Conservation (phyloP, 2,888 invertebrate species). For the Phengaris alcon region DNA sequence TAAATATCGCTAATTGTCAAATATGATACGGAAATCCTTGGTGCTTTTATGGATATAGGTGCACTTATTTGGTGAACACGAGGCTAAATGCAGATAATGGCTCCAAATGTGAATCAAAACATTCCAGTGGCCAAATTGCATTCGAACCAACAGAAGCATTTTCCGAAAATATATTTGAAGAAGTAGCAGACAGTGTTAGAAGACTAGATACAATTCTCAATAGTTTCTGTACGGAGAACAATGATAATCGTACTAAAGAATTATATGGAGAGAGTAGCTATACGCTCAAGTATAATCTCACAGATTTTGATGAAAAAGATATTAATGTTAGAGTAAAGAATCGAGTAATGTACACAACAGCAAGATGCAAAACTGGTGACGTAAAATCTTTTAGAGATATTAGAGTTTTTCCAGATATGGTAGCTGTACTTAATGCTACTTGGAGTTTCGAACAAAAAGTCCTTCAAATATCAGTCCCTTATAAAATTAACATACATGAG, state of each 20-base stretch:
- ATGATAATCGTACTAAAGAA: neutral
- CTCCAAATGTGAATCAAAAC: neutral
- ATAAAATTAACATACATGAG: neutral
- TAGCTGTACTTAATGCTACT: neutral
- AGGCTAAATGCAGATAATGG: neutral
- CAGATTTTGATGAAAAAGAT: neutral
- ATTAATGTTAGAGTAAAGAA: neutral
- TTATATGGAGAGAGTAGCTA: neutral
- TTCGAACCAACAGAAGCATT: neutral
- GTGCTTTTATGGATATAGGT: neutral
- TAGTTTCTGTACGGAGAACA: neutral
- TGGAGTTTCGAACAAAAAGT: neutral
- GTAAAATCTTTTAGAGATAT: neutral
- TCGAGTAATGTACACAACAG: neutral
- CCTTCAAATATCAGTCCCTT: neutral
- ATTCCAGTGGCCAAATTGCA: too few species aligned
- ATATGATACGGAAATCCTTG: neutral
- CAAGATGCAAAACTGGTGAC: neutral
- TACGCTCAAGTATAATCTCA: neutral
- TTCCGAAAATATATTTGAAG: slow-evolving; percentile 5
- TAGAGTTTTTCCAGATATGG: slow-evolving; percentile 1
- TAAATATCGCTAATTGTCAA: neutral
- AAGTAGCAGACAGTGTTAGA: neutral
- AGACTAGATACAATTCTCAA: neutral
- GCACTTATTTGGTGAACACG: neutral